phyloP scores from a whole-genome alignment of 2,797 vertebrate species.

The Hoplostethus atlanticus region DNA sequence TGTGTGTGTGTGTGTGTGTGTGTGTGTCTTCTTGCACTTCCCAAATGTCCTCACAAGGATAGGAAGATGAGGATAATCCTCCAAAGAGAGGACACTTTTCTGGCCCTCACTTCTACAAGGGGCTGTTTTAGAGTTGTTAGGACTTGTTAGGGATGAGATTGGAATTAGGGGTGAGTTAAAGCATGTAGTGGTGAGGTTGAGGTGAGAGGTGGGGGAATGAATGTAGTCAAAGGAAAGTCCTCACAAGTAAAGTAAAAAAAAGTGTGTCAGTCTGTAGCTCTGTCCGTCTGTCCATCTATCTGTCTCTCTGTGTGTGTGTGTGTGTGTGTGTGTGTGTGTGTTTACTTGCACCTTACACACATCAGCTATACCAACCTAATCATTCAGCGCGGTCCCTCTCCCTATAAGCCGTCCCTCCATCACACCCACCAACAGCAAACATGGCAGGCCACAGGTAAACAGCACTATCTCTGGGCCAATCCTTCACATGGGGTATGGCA shows the following conservation, averaged over 20 bases:
- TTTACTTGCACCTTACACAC: constrained; percentile 31
- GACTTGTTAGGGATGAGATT: background rate
- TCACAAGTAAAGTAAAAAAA: background rate
- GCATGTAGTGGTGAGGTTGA: background rate
- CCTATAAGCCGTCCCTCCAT: constrained; percentile 25
- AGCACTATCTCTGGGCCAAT: constrained; percentile 76
- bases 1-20: no score
- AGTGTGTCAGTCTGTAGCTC: background rate
- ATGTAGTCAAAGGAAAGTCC: background rate
- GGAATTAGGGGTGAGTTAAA: background rate
- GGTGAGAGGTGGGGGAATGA: background rate
- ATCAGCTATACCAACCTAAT: constrained; percentile 49
- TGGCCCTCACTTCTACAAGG: no score
- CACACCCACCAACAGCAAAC: constrained; percentile 73
- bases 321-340: constrained; percentile 21
- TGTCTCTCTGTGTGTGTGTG: constrained; percentile 15
- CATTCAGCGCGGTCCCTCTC: constrained; percentile 48
- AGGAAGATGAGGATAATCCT: no score
- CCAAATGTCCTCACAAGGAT: no score
- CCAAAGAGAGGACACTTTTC: no score
- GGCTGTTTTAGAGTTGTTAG: no score
- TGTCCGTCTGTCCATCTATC: constrained; percentile 13
- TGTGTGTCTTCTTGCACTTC: no score
- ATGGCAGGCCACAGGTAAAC: constrained; percentile 75
- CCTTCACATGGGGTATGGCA: constrained; percentile 75